Evolutionary conservation across 2,113 vertebrate species (phyloP).

Genomic region (Chiloscyllium plagiosum): DNA sequence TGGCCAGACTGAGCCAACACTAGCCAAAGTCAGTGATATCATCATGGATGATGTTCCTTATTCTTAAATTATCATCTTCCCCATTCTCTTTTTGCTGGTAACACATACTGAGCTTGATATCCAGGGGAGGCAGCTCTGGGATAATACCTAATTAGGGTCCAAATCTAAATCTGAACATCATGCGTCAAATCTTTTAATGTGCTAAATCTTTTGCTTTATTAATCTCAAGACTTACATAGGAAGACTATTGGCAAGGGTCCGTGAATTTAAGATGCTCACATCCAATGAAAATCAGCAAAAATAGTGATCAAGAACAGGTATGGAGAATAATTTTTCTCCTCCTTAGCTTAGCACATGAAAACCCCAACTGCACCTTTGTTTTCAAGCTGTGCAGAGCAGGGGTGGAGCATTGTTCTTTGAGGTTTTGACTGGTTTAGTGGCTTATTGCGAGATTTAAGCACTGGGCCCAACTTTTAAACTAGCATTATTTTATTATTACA

Average conservation of each 20-base stretch:
- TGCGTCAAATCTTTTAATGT: neutral
- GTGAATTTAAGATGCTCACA: neutral
- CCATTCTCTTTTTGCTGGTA: neutral
- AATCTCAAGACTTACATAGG: neutral
- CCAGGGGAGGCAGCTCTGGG: neutral
- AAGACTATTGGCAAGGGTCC: neutral
- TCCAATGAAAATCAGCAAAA: neutral
- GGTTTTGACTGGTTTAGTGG: neutral
- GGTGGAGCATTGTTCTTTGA: neutral
- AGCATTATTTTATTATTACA: neutral
- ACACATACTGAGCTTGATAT: neutral
- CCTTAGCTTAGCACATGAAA: neutral
- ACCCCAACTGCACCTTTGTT: neutral
- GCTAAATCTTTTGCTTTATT: neutral
- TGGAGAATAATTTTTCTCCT: neutral
- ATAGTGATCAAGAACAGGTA: neutral
- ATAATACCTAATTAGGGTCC: neutral
- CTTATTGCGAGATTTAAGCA: neutral
- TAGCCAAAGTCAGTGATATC: neutral
- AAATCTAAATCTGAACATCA: neutral
- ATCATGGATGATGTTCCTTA: neutral
- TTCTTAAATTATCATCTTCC: neutral
- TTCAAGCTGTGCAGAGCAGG: neutral
- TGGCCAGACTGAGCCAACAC: neutral
- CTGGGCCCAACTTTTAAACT: neutral